A percentile compares a stretch with the other conserved stretches of the same genome.
phyloP scores from a whole-genome alignment of 2,113 vertebrate genomes.

The Trematomus loennbergii region DNA sequence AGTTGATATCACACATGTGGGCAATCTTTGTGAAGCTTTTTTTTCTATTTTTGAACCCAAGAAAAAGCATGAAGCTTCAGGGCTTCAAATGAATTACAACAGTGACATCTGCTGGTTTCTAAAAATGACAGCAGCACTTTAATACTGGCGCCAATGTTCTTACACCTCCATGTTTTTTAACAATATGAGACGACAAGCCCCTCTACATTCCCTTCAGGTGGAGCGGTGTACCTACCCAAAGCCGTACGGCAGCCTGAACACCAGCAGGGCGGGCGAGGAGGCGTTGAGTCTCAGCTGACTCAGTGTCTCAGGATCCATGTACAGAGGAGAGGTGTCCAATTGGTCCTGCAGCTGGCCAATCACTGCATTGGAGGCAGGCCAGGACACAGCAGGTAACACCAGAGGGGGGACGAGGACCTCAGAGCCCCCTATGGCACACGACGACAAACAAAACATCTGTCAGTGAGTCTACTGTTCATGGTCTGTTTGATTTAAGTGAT shows the following conservation, averaged over 20 bases:
- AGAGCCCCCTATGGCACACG: slow-evolving; percentile 80
- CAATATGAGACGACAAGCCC: too few relatives aligned
- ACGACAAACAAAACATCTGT: background rate
- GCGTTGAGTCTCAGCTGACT: slow-evolving; percentile 89
- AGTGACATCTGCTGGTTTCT: background rate
- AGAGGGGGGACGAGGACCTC: slow-evolving; percentile 83
- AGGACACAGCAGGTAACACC: slow-evolving; percentile 88
- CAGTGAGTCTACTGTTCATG: background rate
- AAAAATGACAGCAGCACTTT: background rate
- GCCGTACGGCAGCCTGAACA: slow-evolving; percentile 89
- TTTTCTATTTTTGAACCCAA: too few relatives aligned
- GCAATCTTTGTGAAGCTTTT: too few relatives aligned
- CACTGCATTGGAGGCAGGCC: slow-evolving; percentile 86
- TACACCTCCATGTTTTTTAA: background rate
- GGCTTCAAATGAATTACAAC: background rate
- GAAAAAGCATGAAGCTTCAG: too few relatives aligned
- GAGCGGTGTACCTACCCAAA: slow-evolving; percentile 70
- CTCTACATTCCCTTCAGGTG: too few relatives aligned
- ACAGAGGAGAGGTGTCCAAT: slow-evolving; percentile 87
- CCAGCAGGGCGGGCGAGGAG: slow-evolving; percentile 86
- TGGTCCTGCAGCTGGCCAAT: slow-evolving; percentile 89
- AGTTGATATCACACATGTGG: too few relatives aligned
- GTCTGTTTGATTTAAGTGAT: background rate
- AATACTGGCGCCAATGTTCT: background rate
- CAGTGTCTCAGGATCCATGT: slow-evolving; percentile 89